A percentile compares a stretch with the other conserved stretches of the same genome.
phyloP scores from a whole-genome alignment of 2,888 invertebrate species.

The Theretra japonica region DNA sequence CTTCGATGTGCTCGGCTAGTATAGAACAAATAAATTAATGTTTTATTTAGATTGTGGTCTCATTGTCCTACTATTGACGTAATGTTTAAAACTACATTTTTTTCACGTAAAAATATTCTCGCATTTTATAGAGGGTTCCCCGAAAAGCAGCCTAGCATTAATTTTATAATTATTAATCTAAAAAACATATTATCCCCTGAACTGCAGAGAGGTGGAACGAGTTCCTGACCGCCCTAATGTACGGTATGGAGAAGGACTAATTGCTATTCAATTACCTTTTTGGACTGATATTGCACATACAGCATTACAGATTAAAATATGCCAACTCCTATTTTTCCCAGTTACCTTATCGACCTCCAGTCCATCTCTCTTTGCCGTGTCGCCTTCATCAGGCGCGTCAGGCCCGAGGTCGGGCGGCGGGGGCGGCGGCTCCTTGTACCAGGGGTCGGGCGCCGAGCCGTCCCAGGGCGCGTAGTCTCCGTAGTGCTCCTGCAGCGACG shows the following conservation, averaged over 20 bases:
- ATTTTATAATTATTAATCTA: no score
- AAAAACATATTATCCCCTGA: no score
- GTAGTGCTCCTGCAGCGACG: conserved; percentile 63
- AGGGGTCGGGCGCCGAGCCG: conserved; percentile 52
- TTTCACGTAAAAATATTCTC: no score
- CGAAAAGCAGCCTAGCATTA: no score
- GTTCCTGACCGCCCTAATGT: no score
- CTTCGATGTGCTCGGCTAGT: conserved; percentile 49
- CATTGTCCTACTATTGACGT: neutral
- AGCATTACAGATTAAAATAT: no score
- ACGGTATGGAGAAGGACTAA: no score
- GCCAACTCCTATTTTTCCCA: neutral
- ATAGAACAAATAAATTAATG: neutral
- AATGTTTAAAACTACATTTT: neutral
- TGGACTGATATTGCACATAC: no score
- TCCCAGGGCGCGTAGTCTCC: conserved; percentile 58
- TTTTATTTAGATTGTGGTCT: neutral
- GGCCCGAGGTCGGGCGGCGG: conserved; percentile 39
- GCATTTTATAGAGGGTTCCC: no score
- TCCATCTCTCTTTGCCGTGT: conserved; percentile 42
- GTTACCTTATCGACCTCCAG: conserved; percentile 42
- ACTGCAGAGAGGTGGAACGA: no score
- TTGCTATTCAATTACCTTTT: no score
- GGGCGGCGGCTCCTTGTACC: conserved; percentile 43
- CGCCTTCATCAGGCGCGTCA: conserved; percentile 32